These are phyloP conservation scores for Sigmodon hispidus DNA, from an alignment of 2,113 vertebrate species.

Conservation along the genomic window DNA sequence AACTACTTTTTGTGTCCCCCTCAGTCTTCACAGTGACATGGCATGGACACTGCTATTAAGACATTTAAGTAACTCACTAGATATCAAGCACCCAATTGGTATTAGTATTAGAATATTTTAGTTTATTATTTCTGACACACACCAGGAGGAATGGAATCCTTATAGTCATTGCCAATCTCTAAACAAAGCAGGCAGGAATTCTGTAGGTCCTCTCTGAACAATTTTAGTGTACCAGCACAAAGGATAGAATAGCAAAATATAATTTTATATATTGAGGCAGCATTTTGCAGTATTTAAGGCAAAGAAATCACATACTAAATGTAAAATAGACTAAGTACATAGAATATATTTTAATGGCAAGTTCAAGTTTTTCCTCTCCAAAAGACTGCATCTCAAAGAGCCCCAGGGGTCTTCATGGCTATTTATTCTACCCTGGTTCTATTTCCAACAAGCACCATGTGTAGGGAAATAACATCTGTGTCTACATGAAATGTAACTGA, in stretches of 20 bases:
- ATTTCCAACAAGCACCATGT: conserved; percentile 40
- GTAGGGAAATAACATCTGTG: background rate
- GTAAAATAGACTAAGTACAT: background rate
- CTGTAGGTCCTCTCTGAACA: background rate
- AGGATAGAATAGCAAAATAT: conserved; percentile 24
- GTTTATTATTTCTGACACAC: background rate
- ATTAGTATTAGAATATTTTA: conserved; percentile 13
- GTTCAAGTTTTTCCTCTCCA: background rate
- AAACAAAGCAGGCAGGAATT: background rate
- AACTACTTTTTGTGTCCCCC: background rate
- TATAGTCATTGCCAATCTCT: background rate
- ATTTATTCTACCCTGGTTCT: conserved; percentile 52
- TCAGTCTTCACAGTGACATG: background rate
- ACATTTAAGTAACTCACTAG: background rate
- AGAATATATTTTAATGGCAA: background rate
- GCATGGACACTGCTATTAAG: background rate
- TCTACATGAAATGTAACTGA: background rate
- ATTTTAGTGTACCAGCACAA: background rate
- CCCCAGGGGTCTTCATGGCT: conserved; percentile 1
- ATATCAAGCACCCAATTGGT: background rate
- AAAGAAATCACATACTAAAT: conserved; percentile 41
- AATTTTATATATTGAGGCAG: background rate
- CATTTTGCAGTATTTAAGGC: background rate
- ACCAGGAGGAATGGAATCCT: conserved; percentile 22
- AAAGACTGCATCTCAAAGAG: background rate